Evolutionary conservation across 1,140 invertebrate species (phyloP).

Genomic region (Lordiphosa stackelbergi): DNA sequence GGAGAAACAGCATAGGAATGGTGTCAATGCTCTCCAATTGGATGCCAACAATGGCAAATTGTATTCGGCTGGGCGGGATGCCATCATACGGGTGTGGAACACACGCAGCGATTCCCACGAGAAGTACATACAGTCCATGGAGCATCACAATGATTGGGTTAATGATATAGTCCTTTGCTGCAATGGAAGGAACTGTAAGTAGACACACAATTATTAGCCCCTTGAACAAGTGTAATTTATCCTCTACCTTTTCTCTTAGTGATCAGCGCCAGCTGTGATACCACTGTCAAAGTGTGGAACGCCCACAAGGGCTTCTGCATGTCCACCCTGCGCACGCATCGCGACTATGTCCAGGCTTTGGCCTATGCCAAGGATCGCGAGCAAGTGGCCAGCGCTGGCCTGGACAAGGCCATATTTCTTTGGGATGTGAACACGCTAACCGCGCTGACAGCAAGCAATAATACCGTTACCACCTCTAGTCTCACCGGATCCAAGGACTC

Average conservation of each 20-base stretch:
- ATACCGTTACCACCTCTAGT: constrained; percentile 98
- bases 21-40: constrained; percentile 96
- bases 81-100: constrained; percentile 98
- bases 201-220: background rate
- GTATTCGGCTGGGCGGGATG: constrained; percentile 96
- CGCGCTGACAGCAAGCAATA: constrained; percentile 97
- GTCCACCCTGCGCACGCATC: constrained; percentile 97
- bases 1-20: constrained; percentile 95
- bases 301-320: constrained; percentile 99
- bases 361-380: constrained; percentile 99
- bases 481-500: constrained; percentile 98
- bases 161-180: constrained; percentile 99
- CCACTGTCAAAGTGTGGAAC: constrained; percentile 99
- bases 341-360: constrained; percentile 98
- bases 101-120: constrained; percentile 84
- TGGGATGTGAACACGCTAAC: constrained; percentile 99
- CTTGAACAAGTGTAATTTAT: background rate
- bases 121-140: constrained; percentile 95
- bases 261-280: constrained; percentile 99
- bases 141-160: constrained; percentile 99
- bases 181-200: constrained; percentile 93
- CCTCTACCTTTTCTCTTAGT: constrained; percentile 80
- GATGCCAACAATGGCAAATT: constrained; percentile 91
- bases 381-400: constrained; percentile 94
- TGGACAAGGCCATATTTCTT: constrained; percentile 97